A percentile compares a stretch with the other conserved stretches of the same genome.
phyloP scores from a whole-genome alignment of 53 echinoderm and acorn worm genomes.

The Echinarachnius parma region DNA sequence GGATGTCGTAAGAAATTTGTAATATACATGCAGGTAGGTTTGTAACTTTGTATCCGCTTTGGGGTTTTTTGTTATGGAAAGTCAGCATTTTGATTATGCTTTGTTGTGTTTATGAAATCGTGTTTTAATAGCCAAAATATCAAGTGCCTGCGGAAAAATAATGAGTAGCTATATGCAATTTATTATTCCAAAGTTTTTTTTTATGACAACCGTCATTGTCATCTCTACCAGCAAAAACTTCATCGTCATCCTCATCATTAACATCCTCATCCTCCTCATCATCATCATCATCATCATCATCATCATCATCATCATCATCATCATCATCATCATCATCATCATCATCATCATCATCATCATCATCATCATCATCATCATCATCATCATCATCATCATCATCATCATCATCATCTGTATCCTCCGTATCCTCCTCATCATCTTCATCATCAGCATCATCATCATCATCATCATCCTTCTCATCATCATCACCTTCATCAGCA shows the following conservation, averaged over 20 bases:
- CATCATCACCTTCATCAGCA: neutral
- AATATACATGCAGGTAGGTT: no score
- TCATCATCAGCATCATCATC: no score
- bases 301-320: neutral
- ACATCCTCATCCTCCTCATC: neutral
- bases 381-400: neutral
- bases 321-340: neutral
- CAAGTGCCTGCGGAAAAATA: no score
- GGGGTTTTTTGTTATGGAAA: no score
- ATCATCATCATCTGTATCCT: neutral
- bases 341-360: constrained; percentile 8
- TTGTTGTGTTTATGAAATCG: no score
- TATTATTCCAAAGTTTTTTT: no score
- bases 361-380: neutral
- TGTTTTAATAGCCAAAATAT: no score
- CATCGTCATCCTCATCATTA: neutral
- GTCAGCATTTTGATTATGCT: no score
- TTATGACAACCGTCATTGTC: neutral
- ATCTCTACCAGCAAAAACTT: neutral
- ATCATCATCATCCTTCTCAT: neutral
- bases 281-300: neutral
- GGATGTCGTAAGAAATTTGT: no score
- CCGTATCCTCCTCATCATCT: neutral
- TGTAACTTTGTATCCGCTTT: no score
- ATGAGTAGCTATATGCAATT: no score